These are phyloP conservation scores for Piaya cayana DNA, from an alignment of 2,113 vertebrate genomes.

Conservation along the genomic window DNA sequence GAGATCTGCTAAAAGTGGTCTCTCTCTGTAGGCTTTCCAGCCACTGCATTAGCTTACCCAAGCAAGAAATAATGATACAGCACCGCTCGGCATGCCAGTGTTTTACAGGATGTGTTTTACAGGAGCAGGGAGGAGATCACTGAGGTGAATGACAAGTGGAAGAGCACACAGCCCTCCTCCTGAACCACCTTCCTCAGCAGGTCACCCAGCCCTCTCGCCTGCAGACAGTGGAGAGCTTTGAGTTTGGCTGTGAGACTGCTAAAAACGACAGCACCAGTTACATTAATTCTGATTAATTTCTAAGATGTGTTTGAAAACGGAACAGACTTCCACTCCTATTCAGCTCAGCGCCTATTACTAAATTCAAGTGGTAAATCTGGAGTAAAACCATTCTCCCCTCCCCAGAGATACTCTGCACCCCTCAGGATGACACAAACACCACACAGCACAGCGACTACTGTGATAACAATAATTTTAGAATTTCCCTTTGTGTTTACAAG, in stretches of 20 bases:
- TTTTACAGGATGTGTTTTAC: background rate
- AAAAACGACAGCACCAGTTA: background rate
- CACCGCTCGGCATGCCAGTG: background rate
- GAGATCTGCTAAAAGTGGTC: fast-evolving
- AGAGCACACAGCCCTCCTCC: background rate
- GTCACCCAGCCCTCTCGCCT: background rate
- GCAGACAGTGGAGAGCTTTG: background rate
- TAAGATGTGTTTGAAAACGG: background rate
- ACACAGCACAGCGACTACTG: fast-evolving
- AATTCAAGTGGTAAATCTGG: background rate
- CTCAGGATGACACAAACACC: fast-evolving
- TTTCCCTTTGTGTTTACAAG: background rate
- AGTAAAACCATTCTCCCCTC: background rate
- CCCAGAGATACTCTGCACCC: background rate
- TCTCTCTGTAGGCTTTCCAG: background rate
- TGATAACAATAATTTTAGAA: fast-evolving
- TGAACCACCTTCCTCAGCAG: background rate
- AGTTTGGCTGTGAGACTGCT: background rate
- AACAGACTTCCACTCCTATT: background rate
- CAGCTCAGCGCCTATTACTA: background rate
- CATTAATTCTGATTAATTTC: background rate
- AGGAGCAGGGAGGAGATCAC: background rate
- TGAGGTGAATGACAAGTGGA: background rate
- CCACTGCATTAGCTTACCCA: background rate
- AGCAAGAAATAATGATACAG: background rate